Percentiles rank a stretch among this genome's conserved stretches.
phyloP scores from a whole-genome alignment of 2,888 invertebrate species.

The Linnaemya vulpina region DNA sequence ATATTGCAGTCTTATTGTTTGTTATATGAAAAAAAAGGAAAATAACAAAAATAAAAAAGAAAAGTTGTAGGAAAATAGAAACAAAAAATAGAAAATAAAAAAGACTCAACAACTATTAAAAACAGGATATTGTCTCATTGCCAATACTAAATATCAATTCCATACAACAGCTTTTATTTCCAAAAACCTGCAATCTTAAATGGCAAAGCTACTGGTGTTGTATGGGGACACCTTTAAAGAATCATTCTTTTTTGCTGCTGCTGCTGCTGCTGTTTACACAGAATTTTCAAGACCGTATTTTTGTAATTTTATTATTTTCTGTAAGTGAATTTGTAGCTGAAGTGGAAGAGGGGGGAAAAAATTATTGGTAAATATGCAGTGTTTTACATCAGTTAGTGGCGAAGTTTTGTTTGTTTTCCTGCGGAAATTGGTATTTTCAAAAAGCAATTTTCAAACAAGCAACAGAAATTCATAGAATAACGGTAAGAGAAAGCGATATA shows the following conservation, averaged over 20 bases:
- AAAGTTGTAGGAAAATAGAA: constrained; percentile 13
- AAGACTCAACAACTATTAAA: constrained; percentile 13
- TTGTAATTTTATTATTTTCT: constrained; percentile 4
- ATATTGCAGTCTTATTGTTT: constrained; percentile 57
- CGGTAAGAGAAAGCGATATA: too few species aligned
- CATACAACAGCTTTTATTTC: background rate
- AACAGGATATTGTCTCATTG: constrained; percentile 68
- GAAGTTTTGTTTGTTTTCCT: constrained; percentile 1
- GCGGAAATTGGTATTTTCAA: constrained; percentile 6
- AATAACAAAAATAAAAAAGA: too few species aligned
- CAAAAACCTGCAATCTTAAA: background rate
- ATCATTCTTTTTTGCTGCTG: background rate
- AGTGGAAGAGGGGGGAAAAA: background rate
- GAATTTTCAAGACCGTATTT: background rate
- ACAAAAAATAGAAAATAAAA: background rate
- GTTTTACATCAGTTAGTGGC: background rate
- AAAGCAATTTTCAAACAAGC: background rate
- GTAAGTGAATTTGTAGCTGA: constrained; percentile 1
- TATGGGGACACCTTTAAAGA: background rate
- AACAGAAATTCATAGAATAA: background rate
- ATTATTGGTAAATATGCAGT: too few species aligned
- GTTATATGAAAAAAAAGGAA: constrained; percentile 26
- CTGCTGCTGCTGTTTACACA: background rate
- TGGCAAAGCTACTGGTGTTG: background rate
- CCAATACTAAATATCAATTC: constrained; percentile 37